Percentiles rank a stretch among this genome's conserved stretches.
Evolutionary conservation across 2,888 invertebrate species (phyloP).

Genomic region (Syritta pipiens): DNA sequence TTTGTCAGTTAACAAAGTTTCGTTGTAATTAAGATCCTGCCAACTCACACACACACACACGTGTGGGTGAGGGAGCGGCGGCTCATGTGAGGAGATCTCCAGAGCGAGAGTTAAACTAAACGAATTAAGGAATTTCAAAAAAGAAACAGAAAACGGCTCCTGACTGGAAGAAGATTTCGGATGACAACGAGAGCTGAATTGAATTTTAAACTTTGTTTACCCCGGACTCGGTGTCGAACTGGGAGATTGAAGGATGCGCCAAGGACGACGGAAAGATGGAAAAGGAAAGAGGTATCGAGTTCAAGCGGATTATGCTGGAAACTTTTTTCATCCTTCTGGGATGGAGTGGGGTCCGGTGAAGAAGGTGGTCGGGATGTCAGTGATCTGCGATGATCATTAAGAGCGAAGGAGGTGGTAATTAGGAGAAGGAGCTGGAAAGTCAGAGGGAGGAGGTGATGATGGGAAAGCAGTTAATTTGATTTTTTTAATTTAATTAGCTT

Average conservation of each 20-base stretch:
- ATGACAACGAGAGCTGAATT: slow-evolving; percentile 49
- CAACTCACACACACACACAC: background rate
- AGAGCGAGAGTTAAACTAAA: slow-evolving; percentile 37
- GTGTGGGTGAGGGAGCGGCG: background rate
- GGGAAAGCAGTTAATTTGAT: too few species aligned
- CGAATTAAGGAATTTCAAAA: slow-evolving; percentile 12
- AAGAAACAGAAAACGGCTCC: background rate
- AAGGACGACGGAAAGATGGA: background rate
- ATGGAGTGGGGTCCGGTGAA: background rate
- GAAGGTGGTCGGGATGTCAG: background rate
- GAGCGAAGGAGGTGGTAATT: too few species aligned
- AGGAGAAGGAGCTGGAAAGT: too few species aligned
- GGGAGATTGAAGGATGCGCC: slow-evolving; percentile 11
- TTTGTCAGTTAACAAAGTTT: slow-evolving; percentile 71
- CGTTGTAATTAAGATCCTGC: slow-evolving; percentile 61
- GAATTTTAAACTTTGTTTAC: slow-evolving; percentile 41
- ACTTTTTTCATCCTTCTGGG: background rate
- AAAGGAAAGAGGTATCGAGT: too few species aligned
- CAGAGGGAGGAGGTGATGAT: too few species aligned
- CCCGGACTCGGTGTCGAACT: slow-evolving; percentile 9
- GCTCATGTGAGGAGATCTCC: background rate
- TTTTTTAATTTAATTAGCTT: too few species aligned
- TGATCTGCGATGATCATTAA: too few species aligned
- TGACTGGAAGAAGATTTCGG: background rate
- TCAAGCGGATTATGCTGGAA: background rate